These are phyloP conservation scores for Sebastes miniatus DNA, from an alignment of 2,797 vertebrate species.

Conservation along the genomic window DNA sequence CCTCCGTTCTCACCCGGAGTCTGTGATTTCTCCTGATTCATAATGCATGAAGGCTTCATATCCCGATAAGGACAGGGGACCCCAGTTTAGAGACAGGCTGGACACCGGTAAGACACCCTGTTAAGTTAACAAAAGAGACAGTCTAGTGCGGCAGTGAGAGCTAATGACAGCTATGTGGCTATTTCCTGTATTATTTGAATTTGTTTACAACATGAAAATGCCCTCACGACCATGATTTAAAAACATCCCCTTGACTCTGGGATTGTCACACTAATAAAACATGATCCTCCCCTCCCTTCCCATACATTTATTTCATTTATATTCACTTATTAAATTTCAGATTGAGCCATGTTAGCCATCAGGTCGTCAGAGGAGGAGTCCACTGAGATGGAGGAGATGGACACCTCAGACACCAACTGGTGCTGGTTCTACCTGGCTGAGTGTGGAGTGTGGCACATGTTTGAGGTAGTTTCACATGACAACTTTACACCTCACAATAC, in stretches of 20 bases:
- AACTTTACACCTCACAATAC: neutral
- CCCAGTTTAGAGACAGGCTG: constrained; percentile 20
- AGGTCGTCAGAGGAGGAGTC: constrained; percentile 80
- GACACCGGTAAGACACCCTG: constrained; percentile 46
- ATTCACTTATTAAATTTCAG: constrained; percentile 42
- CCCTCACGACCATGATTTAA: constrained; percentile 5
- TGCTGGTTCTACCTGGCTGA: constrained; percentile 98
- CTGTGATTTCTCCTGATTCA: neutral
- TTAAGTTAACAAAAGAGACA: neutral
- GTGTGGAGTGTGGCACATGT: constrained; percentile 98
- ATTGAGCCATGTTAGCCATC: constrained; percentile 74
- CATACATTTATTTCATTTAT: neutral
- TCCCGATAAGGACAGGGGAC: constrained; percentile 12
- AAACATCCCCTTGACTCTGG: constrained; percentile 14
- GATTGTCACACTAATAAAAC: constrained; percentile 3
- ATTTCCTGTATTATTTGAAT: constrained; percentile 29
- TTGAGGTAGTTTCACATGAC: constrained; percentile 85
- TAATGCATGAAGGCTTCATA: constrained; percentile 10
- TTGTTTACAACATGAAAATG: constrained; percentile 36
- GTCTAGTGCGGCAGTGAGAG: constrained; percentile 36
- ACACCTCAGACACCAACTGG: constrained; percentile 94
- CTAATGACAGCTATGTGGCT: constrained; percentile 45
- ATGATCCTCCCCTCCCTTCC: neutral
- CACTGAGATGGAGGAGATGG: constrained; percentile 90
- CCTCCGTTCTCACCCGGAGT: neutral